These are phyloP conservation scores for Adoxophyes honmai DNA, from an alignment of 1,140 invertebrate genomes.

Conservation along the genomic window DNA sequence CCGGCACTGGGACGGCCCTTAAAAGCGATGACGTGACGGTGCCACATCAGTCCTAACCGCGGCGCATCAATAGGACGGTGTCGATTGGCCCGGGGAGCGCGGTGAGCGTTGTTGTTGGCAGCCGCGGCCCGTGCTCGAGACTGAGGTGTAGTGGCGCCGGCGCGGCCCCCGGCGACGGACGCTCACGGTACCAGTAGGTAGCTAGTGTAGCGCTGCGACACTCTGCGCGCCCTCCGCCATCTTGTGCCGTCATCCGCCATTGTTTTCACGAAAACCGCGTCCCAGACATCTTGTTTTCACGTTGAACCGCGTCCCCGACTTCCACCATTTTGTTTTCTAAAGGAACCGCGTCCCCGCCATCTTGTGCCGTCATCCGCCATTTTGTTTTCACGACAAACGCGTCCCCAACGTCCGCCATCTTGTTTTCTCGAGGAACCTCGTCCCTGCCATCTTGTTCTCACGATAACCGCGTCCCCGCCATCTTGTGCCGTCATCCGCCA, in stretches of 20 bases:
- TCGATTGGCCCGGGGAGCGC: conserved; percentile 64
- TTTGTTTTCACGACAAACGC: no score
- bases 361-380: no score
- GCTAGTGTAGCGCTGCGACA: conserved; percentile 27
- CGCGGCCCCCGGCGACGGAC: conserved; percentile 51
- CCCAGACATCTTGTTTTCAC: no score
- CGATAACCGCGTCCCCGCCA: conserved; percentile 10
- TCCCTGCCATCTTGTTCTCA: conserved; percentile 25
- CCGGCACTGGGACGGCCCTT: no score
- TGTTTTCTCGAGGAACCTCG: no score
- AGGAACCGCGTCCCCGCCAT: no score
- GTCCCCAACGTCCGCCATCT: background rate
- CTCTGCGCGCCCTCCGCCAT: conserved; percentile 22
- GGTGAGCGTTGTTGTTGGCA: conserved; percentile 73
- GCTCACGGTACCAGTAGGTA: conserved; percentile 57
- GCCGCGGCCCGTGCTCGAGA: conserved; percentile 72
- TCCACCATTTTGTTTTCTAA: background rate
- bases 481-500: conserved; percentile 1
- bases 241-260: conserved; percentile 7
- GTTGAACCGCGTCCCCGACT: conserved; percentile 12
- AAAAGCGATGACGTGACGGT: conserved; percentile 1
- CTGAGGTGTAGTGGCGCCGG: conserved; percentile 75
- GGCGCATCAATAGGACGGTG: conserved; percentile 59
- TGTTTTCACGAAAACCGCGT: background rate
- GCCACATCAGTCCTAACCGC: conserved; percentile 9